Evolutionary conservation across 1,140 invertebrate genomes (phyloP).

Genomic region (Rhopalosiphum maidis): DNA sequence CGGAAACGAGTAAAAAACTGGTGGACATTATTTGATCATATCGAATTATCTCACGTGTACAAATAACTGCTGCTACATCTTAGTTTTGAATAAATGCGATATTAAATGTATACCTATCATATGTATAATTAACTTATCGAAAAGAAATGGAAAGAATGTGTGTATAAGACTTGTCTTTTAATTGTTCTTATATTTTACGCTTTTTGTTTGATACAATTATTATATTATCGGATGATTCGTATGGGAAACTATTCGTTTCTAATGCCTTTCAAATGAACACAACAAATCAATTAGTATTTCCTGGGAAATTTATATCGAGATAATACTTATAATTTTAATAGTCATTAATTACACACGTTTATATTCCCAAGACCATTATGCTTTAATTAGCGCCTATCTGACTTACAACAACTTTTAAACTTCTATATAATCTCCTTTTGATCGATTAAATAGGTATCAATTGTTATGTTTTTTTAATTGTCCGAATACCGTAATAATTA

Average conservation of each 20-base stretch:
- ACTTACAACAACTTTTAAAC: not conserved
- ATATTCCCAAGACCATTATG: conserved; percentile 30
- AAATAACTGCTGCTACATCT: not conserved
- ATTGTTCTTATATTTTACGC: not conserved
- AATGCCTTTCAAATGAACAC: not conserved
- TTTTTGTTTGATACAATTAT: not conserved
- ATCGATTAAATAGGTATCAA: not conserved
- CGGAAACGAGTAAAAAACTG: not conserved
- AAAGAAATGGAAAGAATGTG: not conserved
- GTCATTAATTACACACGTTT: not conserved
- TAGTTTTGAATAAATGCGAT: not conserved
- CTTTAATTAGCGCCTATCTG: not conserved
- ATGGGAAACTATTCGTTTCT: conserved; percentile 31
- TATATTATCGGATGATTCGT: not conserved
- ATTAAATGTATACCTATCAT: not conserved
- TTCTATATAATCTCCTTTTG: not conserved
- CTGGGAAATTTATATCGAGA: conserved; percentile 27
- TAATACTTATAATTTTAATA: conserved; percentile 10
- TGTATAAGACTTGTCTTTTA: not conserved
- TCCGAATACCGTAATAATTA: not conserved
- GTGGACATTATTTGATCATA: not conserved
- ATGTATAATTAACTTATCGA: not conserved
- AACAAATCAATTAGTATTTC: conserved; percentile 47
- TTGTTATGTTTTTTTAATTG: not conserved
- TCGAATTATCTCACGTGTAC: not conserved